Evolutionary conservation across 92 coral and sea anemone species (phyloP).

Genomic region (Siderastrea siderea): DNA sequence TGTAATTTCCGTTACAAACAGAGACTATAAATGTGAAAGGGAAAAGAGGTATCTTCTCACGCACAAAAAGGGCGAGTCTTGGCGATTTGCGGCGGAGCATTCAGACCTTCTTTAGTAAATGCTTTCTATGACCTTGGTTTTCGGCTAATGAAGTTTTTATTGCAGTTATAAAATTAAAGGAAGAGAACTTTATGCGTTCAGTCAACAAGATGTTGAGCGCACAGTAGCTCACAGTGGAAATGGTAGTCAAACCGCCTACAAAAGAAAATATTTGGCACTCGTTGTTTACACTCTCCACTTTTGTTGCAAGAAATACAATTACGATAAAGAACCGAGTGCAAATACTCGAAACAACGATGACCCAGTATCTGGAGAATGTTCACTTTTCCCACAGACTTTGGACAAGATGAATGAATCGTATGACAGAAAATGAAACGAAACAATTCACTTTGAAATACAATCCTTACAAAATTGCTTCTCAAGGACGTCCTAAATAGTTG

Average conservation of each 20-base stretch:
- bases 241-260: not conserved
- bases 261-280: conserved; percentile 15
- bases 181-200: not conserved
- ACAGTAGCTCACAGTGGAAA: not conserved
- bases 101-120: not conserved
- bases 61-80: no score
- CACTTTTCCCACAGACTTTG: not conserved
- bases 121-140: not conserved
- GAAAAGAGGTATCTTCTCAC: not conserved
- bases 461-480: not conserved
- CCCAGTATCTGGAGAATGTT: not conserved
- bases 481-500: no score
- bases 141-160: not conserved
- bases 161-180: not conserved
- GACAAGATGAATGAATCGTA: not conserved
- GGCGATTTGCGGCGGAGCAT: no score
- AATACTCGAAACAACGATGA: conserved; percentile 4
- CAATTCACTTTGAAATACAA: not conserved
- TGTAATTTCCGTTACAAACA: no score
- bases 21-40: not conserved
- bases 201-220: conserved; percentile 4
- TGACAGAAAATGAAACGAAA: not conserved
- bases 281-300: conserved; percentile 9
- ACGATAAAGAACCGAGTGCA: not conserved
- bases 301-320: conserved; percentile 10